These are phyloP conservation scores for Diloba caeruleocephala DNA, from an alignment of 2,888 invertebrate species.

Conservation along the genomic window DNA sequence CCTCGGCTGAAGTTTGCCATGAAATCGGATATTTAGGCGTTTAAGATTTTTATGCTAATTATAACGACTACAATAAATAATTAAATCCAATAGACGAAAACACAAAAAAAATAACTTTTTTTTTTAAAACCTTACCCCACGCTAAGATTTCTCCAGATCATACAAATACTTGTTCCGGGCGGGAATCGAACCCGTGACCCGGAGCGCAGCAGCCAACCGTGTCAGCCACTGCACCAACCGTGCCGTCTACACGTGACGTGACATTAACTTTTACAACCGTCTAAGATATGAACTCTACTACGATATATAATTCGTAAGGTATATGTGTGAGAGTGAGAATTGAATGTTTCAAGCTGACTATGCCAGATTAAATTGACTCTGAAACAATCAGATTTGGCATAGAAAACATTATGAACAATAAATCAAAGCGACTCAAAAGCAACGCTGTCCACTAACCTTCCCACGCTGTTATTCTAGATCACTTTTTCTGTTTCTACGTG, in stretches of 20 bases:
- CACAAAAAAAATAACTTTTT: too few relatives aligned
- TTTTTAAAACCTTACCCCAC: too few relatives aligned
- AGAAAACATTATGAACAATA: constrained; percentile 35
- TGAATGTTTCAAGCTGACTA: background rate
- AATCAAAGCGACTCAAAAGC: constrained; percentile 36
- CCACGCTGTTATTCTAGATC: constrained; percentile 64
- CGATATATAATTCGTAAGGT: background rate
- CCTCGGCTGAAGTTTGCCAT: constrained; percentile 24
- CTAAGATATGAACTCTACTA: constrained; percentile 7
- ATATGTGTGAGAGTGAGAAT: background rate
- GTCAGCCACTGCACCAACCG: too few relatives aligned
- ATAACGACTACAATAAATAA: constrained; percentile 36
- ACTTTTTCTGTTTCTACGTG: constrained; percentile 61
- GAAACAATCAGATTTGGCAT: constrained; percentile 19
- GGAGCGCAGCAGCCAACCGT: too few relatives aligned
- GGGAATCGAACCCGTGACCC: too few relatives aligned
- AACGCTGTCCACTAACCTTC: constrained; percentile 56
- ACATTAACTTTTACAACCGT: constrained; percentile 26
- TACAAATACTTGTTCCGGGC: too few relatives aligned
- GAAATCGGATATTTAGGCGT: constrained; percentile 27
- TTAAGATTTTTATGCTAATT: constrained; percentile 31
- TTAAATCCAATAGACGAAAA: constrained; percentile 33
- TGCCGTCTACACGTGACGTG: too few relatives aligned
- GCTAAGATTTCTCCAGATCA: too few relatives aligned
- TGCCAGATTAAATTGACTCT: constrained; percentile 8